Evolutionary conservation across 2,113 vertebrate species (phyloP), one percentile per base, ranked within the genome.

Genomic region (Strix uralensis): DNA sequence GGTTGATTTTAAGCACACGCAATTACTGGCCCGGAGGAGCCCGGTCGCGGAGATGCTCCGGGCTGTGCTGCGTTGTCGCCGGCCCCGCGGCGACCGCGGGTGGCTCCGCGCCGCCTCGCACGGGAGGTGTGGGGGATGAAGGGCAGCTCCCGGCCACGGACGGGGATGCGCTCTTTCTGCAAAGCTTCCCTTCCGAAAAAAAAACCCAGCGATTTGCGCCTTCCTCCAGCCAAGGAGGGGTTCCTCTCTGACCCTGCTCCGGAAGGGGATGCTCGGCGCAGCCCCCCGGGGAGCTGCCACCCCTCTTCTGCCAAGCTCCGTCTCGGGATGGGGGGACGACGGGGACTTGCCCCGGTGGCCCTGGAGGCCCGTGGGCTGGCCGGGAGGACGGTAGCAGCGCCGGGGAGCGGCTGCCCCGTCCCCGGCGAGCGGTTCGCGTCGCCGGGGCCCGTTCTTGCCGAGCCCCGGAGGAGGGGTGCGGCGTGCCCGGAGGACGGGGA

Each of bases 1-100:
- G 62, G 66, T 66, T 85, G 92, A 85, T 92, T 91, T 95, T 94
- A 94, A 95, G 81, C 89, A 66, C 87, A 32, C 92, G 66, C 94
- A 93, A 80, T 90, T 82, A 82, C 57, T 18, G 92, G 65, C 94
- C 77, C 55, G 61, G 72, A 75, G 92, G 84, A 92, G 90, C 89
- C 84, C 69, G 71, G 72, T 69, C 47, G 82, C 77, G 59, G 83
- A 7, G 93, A 86, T 73, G 95, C 95, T 94, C 89, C 29, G 84
- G 84, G 95, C 95, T 87, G 40, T 17, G 69, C 77, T 1, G 81
- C 23, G 34, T 22, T 95, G 29, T 63, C 69, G 3, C 49, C 17
- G 72, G 84, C 19, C 46, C 46, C 46, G 46, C 46, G 46, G 46
- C 46, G 5, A 55, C 74, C 63, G 69, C 66, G 49, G 52, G 42